phyloP scores from a whole-genome alignment of 1,140 invertebrate species.

The Drosophila carrolli region DNA sequence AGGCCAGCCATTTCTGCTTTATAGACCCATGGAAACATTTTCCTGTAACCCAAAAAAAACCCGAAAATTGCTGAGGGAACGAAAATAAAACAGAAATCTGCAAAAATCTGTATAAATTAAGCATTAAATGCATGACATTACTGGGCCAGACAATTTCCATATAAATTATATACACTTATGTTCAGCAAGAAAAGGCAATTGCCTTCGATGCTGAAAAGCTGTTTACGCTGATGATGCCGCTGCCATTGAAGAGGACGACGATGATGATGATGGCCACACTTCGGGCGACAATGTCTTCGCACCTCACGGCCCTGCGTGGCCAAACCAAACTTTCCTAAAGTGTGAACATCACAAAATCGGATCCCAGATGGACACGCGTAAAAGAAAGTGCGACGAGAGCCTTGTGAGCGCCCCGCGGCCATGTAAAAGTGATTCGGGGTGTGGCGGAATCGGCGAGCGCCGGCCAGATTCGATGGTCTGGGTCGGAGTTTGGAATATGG shows the following conservation, averaged over 20 bases:
- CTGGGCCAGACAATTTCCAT: slow-evolving; percentile 69
- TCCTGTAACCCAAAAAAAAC: slow-evolving; percentile 26
- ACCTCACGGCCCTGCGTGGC: slow-evolving; percentile 57
- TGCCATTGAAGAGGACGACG: slow-evolving; percentile 1
- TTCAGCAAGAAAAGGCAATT: slow-evolving; percentile 30
- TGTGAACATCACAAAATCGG: slow-evolving; percentile 68
- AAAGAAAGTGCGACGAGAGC: slow-evolving; percentile 74
- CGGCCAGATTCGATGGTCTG: slow-evolving; percentile 24
- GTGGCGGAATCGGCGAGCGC: slow-evolving; percentile 40
- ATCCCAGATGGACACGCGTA: slow-evolving; percentile 70
- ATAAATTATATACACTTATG: slow-evolving; percentile 80
- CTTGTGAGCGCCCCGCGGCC: slow-evolving; percentile 44
- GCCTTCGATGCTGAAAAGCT: slow-evolving; percentile 17
- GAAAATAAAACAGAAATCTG: slow-evolving; percentile 56
- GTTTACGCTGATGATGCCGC: slow-evolving; percentile 6
- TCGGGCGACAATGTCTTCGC: slow-evolving; percentile 79
- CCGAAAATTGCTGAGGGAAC: slow-evolving; percentile 27
- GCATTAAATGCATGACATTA: slow-evolving; percentile 74
- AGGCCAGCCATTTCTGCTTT: slow-evolving; percentile 21
- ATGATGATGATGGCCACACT: slow-evolving; percentile 75
- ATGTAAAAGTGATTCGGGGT: slow-evolving; percentile 70
- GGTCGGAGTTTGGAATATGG: neutral
- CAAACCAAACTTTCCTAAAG: slow-evolving; percentile 81
- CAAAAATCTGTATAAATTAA: slow-evolving; percentile 77
- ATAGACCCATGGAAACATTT: slow-evolving; percentile 19